Conservation (phyloP, 2,888 invertebrate species). For the Trissoscelio sp. region DNA sequence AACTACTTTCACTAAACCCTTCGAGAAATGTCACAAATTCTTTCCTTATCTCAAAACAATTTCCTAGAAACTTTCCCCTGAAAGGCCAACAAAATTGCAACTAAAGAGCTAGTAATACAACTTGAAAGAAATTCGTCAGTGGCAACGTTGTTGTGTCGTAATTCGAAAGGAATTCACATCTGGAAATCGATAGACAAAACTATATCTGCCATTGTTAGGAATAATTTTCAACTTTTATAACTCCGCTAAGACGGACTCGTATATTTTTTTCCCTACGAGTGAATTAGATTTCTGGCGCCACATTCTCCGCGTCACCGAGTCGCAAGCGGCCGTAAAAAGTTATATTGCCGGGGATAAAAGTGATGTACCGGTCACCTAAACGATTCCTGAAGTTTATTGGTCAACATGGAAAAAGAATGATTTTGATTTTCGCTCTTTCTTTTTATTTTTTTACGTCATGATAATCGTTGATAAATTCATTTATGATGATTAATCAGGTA, state of each 20-base stretch:
- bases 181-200: constrained; percentile 41
- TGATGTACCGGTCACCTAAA: constrained; percentile 76
- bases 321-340: constrained; percentile 78
- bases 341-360: constrained; percentile 81
- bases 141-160: constrained; percentile 10
- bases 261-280: constrained; percentile 49
- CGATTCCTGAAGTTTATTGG: constrained; percentile 80
- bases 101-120: constrained; percentile 13
- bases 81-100: constrained; percentile 16
- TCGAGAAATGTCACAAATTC: neutral
- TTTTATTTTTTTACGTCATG: neutral
- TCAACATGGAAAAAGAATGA: constrained; percentile 49
- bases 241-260: constrained; percentile 44
- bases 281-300: constrained; percentile 76
- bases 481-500: neutral
- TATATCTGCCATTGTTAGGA: constrained; percentile 56
- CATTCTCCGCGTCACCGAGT: constrained; percentile 75
- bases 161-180: constrained; percentile 53
- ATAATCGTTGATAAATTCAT: neutral
- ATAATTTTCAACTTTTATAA: constrained; percentile 64
- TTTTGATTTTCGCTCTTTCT: constrained; percentile 25
- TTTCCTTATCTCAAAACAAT: neutral
- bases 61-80: neutral
- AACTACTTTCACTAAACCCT: too few species aligned
- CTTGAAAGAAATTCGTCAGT: constrained; percentile 39